Evolutionary conservation across 2,113 vertebrate genomes (phyloP).

Genomic region (Coryphaenoides rupestris): DNA sequence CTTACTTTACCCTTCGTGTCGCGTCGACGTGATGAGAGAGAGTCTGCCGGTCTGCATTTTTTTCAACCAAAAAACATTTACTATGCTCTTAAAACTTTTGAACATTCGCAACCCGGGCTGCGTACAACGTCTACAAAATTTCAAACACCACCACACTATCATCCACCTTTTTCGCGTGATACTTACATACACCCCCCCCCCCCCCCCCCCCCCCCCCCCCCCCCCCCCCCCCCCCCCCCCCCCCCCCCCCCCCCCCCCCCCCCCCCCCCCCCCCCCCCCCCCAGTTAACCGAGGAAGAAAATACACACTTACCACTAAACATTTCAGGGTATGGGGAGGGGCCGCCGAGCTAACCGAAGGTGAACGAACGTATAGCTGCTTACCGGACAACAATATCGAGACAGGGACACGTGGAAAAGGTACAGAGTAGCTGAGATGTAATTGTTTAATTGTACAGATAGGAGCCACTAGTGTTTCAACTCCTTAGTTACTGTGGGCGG

Average conservation of each 20-base stretch:
- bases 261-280: too few species aligned
- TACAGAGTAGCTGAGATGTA: conserved; percentile 79
- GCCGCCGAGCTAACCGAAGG: too few species aligned
- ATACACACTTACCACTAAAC: neutral
- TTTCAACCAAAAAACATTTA: conserved; percentile 46
- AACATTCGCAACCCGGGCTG: conserved; percentile 33
- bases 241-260: too few species aligned
- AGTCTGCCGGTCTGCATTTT: conserved; percentile 45
- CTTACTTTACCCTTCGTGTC: conserved; percentile 1
- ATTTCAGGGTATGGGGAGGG: neutral
- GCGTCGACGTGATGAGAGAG: conserved; percentile 12
- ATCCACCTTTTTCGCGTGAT: too few species aligned
- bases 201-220: too few species aligned
- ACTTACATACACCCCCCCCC: too few species aligned
- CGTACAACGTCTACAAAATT: neutral
- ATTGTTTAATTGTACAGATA: too few species aligned
- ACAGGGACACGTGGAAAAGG: conserved; percentile 45
- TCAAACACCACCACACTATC: too few species aligned
- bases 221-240: too few species aligned
- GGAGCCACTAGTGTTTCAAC: conserved; percentile 78
- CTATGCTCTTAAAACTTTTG: conserved; percentile 53
- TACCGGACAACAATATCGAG: conserved; percentile 25
- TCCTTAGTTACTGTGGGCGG: conserved; percentile 78
- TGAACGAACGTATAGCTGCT: neutral
- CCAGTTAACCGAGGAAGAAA: neutral